Conservation (phyloP, 2,113 vertebrate species). For the Bagarius yarrelli region DNA sequence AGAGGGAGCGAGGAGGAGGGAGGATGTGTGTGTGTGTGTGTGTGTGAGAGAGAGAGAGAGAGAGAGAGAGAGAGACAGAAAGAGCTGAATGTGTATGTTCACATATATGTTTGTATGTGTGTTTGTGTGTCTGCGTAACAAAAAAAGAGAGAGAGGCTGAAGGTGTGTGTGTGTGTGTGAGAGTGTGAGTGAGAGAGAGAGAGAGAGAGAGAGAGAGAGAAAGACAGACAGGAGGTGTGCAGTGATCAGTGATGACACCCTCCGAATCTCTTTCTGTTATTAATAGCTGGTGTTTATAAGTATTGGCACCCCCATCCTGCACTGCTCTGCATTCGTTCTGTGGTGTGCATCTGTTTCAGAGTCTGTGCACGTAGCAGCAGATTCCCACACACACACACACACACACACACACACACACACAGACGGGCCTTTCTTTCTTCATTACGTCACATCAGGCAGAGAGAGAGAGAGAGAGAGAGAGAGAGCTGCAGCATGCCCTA, state of each 20-base stretch:
- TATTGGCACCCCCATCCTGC: neutral
- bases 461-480: neutral
- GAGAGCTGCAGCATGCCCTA: neutral
- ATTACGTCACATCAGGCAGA: constrained; percentile 30
- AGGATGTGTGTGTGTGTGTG: neutral
- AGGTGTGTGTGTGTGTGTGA: neutral
- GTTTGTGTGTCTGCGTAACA: neutral
- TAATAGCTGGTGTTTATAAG: constrained; percentile 19
- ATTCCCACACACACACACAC: constrained; percentile 19
- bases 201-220: neutral
- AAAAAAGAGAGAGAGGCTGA: neutral
- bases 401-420: constrained; percentile 6
- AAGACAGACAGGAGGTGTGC: neutral
- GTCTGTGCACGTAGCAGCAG: constrained; percentile 28
- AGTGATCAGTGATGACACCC: constrained; percentile 7
- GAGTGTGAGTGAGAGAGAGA: neutral
- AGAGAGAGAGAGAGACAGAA: neutral
- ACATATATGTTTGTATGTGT: neutral
- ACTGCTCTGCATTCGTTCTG: constrained; percentile 11
- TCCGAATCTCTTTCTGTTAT: neutral
- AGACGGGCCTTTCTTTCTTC: constrained; percentile 19
- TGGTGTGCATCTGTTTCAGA: constrained; percentile 12
- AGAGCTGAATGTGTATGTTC: neutral
- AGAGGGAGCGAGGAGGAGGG: constrained; percentile 13
- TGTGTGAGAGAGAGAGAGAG: neutral